Evolutionary conservation across 2,888 invertebrate genomes (phyloP).

Genomic region (Priocnemis perturbator): DNA sequence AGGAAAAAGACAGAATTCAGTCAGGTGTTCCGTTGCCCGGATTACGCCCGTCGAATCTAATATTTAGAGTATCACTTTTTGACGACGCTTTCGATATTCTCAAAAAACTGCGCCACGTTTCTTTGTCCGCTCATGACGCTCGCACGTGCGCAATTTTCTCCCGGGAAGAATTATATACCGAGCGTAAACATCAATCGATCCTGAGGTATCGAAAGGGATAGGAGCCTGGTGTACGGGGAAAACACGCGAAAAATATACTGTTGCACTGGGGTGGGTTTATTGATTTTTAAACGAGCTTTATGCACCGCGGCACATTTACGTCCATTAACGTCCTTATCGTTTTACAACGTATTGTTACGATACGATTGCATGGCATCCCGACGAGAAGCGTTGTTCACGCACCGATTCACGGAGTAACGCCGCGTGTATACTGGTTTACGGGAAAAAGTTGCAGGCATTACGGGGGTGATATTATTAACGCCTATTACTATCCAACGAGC

Average conservation of each 20-base stretch:
- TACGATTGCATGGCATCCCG: not conserved
- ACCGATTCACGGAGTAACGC: not conserved
- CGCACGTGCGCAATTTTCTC: too few relatives aligned
- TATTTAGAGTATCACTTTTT: too few relatives aligned
- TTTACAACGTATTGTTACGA: not conserved
- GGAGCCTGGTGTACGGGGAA: not conserved
- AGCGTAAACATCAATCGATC: too few relatives aligned
- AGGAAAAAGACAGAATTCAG: too few relatives aligned
- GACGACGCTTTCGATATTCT: too few relatives aligned
- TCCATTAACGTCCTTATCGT: conserved; percentile 14
- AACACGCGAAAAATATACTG: not conserved
- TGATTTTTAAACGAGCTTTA: conserved; percentile 6
- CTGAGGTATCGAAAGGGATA: not conserved
- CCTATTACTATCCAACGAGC: too few relatives aligned
- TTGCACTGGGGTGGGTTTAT: not conserved
- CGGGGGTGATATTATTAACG: not conserved
- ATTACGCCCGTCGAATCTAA: too few relatives aligned
- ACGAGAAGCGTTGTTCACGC: too few relatives aligned
- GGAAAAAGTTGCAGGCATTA: not conserved
- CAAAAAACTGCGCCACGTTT: too few relatives aligned
- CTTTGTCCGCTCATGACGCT: too few relatives aligned
- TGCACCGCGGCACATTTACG: not conserved
- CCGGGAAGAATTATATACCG: too few relatives aligned
- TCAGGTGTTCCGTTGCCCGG: too few relatives aligned
- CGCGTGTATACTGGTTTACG: not conserved